A percentile compares a stretch with the other conserved stretches of the same genome.
These are phyloP conservation scores for Myopa tessellatipennis DNA, from an alignment of 2,888 invertebrate species.

Conservation along the genomic window DNA sequence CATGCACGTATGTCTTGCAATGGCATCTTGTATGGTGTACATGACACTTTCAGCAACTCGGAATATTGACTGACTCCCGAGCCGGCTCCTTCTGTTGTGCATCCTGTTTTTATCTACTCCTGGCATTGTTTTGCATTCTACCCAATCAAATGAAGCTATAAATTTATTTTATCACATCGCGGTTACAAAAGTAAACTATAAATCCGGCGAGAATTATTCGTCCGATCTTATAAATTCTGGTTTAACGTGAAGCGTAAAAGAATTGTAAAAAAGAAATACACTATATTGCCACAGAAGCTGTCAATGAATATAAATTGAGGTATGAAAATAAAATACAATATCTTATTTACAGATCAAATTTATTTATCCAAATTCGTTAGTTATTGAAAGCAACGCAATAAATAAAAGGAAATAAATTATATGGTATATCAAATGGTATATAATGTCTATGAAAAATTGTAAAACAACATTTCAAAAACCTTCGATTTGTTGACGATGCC, in stretches of 20 bases:
- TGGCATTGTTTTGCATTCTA: not conserved
- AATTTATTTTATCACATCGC: slow-evolving; percentile 22
- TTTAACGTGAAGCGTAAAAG: not conserved
- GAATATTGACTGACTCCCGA: slow-evolving; percentile 1
- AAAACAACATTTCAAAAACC: no score
- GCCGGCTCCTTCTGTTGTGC: not conserved
- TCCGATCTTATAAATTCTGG: not conserved
- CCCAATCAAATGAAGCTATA: slow-evolving; percentile 2
- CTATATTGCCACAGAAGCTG: not conserved
- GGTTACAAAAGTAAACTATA: not conserved
- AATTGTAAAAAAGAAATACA: not conserved
- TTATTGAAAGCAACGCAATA: no score
- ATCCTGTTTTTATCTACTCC: not conserved
- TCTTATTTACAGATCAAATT: no score
- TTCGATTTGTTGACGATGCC: no score
- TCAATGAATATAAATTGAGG: not conserved
- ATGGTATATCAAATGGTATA: no score
- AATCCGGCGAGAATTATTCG: not conserved
- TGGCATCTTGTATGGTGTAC: not conserved
- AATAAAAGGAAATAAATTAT: no score
- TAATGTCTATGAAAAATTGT: no score
- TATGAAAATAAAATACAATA: no score
- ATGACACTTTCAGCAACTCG: slow-evolving; percentile 23
- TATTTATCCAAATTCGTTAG: no score
- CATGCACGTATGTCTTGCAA: not conserved